Evolutionary conservation across 2,888 invertebrate species (phyloP).

Genomic region (Odiellus spinosus): DNA sequence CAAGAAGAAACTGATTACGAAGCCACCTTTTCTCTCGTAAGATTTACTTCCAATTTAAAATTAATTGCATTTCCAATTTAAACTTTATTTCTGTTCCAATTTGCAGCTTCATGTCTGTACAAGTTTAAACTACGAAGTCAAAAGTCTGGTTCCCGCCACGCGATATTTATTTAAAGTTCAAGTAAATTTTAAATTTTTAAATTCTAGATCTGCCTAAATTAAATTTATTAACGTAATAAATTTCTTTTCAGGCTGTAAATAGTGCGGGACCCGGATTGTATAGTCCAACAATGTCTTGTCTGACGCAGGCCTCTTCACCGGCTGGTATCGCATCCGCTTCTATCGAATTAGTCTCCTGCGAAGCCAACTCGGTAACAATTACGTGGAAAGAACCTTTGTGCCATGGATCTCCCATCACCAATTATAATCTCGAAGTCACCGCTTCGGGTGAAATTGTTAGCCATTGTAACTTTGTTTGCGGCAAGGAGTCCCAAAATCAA

Average conservation of each 20-base stretch:
- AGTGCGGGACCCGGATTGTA: slow-evolving; percentile 59
- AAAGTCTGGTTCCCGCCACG: slow-evolving; percentile 57
- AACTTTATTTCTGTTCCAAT: too few species aligned
- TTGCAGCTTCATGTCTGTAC: too few species aligned
- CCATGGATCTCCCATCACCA: slow-evolving; percentile 57
- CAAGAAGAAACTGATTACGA: slow-evolving; percentile 10
- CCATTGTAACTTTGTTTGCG: slow-evolving; percentile 30
- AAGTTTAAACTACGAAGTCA: slow-evolving; percentile 38
- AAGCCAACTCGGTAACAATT: slow-evolving; percentile 50
- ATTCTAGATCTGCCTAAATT: too few species aligned
- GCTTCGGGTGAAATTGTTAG: slow-evolving; percentile 13
- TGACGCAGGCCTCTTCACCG: slow-evolving; percentile 67
- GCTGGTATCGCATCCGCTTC: slow-evolving; percentile 42
- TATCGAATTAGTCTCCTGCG: slow-evolving; percentile 23
- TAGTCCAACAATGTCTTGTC: slow-evolving; percentile 46
- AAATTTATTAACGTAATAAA: too few species aligned
- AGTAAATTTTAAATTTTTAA: slow-evolving; percentile 23
- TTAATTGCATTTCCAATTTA: too few species aligned
- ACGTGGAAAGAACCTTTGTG: slow-evolving; percentile 56
- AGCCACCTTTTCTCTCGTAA: too few species aligned
- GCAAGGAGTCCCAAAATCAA: slow-evolving; percentile 28
- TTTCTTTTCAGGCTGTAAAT: slow-evolving; percentile 48
- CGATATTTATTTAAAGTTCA: slow-evolving; percentile 61
- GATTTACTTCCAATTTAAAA: too few species aligned
- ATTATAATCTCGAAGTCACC: slow-evolving; percentile 40